A percentile compares a stretch with the other conserved stretches of the same genome.
Evolutionary conservation across 2,888 invertebrate genomes (phyloP).

Genomic region (Cryptophagus acutangulus): DNA sequence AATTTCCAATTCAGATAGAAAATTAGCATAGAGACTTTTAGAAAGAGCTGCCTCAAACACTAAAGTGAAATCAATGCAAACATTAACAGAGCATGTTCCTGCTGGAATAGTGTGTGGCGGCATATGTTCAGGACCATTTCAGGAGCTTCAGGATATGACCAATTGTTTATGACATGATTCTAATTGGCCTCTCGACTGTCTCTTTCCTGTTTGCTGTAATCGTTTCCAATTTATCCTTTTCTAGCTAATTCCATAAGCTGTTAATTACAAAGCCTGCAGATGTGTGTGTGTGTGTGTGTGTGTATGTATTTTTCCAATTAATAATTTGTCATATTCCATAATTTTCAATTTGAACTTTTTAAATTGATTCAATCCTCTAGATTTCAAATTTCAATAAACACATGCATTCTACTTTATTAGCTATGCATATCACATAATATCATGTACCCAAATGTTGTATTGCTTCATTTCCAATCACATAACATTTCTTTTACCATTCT

Average conservation of each 20-base stretch:
- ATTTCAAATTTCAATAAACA: no score
- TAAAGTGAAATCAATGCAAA: neutral
- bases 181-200: slow-evolving; percentile 38
- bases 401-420: no score
- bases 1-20: slow-evolving; percentile 8
- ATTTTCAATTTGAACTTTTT: neutral
- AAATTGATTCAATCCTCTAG: no score
- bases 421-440: no score
- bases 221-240: slow-evolving; percentile 21
- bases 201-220: slow-evolving; percentile 18
- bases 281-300: neutral
- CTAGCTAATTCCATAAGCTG: slow-evolving; percentile 34
- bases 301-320: neutral
- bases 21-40: slow-evolving; percentile 9
- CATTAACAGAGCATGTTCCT: slow-evolving; percentile 8
- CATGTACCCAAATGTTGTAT: no score
- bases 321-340: slow-evolving; percentile 1
- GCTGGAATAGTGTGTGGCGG: slow-evolving; percentile 25
- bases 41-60: neutral
- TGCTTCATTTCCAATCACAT: no score
- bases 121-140: slow-evolving; percentile 41
- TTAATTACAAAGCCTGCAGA: slow-evolving; percentile 18
- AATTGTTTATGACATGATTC: slow-evolving; percentile 47
- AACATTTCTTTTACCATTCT: no score
- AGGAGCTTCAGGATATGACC: slow-evolving; percentile 43